phyloP scores from a whole-genome alignment of 1,140 invertebrate species.

The Metopolophium dirhodum region DNA sequence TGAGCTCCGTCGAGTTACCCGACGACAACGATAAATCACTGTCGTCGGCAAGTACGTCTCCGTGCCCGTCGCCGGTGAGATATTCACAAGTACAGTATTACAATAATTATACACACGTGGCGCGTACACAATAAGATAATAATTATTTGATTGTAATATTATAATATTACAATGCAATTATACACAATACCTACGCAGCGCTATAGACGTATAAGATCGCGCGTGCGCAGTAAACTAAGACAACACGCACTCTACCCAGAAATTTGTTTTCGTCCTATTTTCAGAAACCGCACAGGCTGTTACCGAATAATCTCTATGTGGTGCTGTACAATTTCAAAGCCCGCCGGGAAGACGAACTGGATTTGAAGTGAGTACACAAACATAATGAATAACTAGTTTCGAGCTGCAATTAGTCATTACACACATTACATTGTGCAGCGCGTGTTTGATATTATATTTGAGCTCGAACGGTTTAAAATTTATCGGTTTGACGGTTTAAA shows the following conservation, averaged over 20 bases:
- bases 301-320: constrained; percentile 91
- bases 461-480: too few relatives aligned
- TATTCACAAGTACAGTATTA: constrained; percentile 50
- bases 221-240: too few relatives aligned
- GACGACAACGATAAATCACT: constrained; percentile 91
- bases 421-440: background rate
- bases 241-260: background rate
- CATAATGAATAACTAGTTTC: background rate
- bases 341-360: constrained; percentile 90
- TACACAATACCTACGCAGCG: too few relatives aligned
- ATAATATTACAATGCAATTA: too few relatives aligned
- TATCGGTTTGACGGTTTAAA: too few relatives aligned
- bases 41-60: constrained; percentile 88
- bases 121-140: background rate
- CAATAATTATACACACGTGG: background rate
- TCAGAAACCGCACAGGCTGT: constrained; percentile 81
- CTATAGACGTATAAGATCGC: background rate
- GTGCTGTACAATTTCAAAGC: constrained; percentile 95
- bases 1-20: constrained; percentile 90
- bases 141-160: too few relatives aligned
- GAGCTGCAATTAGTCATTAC: background rate
- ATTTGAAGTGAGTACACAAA: constrained; percentile 78
- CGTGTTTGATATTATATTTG: background rate
- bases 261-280: background rate
- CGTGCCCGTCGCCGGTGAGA: constrained; percentile 84